phyloP scores from a whole-genome alignment of 1,140 invertebrate genomes.

The Maconellicoccus hirsutus region DNA sequence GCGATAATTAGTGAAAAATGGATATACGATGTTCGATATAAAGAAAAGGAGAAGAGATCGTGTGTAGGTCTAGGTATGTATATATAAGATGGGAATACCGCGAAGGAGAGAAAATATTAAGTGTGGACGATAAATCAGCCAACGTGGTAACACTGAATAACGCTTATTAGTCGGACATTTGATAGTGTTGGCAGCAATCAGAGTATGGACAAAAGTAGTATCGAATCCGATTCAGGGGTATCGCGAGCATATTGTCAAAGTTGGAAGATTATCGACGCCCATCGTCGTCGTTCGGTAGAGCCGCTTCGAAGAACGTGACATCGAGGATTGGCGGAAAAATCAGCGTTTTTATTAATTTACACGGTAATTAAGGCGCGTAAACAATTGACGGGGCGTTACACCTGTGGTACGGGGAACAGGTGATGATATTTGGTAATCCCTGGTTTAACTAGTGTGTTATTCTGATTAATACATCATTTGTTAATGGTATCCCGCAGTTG shows the following conservation, averaged over 20 bases:
- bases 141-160: neutral
- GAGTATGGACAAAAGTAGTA: neutral
- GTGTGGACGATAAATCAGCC: neutral
- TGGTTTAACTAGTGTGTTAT: neutral
- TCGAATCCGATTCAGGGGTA: neutral
- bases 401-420: neutral
- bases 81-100: too few species aligned
- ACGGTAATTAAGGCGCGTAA: too few species aligned
- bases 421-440: constrained; percentile 3
- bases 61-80: too few species aligned
- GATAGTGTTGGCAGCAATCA: constrained; percentile 7
- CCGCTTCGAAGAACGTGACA: too few species aligned
- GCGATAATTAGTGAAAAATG: constrained; percentile 9
- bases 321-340: too few species aligned
- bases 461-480: constrained; percentile 22
- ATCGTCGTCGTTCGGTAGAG: too few species aligned
- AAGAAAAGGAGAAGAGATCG: too few species aligned
- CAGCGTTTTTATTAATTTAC: too few species aligned
- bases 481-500: constrained; percentile 18
- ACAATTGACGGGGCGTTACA: too few species aligned
- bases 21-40: neutral
- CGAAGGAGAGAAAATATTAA: neutral
- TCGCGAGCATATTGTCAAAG: neutral
- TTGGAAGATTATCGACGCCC: too few species aligned
- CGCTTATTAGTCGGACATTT: neutral